Conservation (phyloP, 92 coral and sea anemone genomes). For the Bergia sp. region DNA sequence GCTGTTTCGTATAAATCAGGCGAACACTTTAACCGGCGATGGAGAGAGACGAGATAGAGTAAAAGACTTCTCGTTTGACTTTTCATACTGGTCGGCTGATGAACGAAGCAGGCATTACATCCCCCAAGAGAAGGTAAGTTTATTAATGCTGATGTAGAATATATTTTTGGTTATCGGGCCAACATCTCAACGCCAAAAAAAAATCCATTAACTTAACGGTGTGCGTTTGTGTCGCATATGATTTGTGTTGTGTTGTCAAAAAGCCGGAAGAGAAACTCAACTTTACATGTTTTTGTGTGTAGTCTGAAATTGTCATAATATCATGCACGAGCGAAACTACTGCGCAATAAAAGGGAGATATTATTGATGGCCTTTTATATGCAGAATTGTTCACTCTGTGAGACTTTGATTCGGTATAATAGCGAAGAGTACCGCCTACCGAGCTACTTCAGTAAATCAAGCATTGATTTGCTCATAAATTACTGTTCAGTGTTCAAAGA, state of each 20-base stretch:
- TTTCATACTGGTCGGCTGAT: conserved; percentile 98
- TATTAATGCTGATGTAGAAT: not conserved
- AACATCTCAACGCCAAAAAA: conserved; percentile 4
- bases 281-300: not conserved
- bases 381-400: not conserved
- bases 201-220: not conserved
- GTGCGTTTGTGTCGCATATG: not conserved
- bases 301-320: not conserved
- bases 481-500: not conserved
- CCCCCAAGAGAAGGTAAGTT: conserved; percentile 86
- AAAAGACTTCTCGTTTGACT: conserved; percentile 95
- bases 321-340: not conserved
- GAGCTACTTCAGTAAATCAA: not conserved
- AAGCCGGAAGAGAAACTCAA: conserved; percentile 26
- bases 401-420: not conserved
- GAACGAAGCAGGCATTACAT: conserved; percentile 80
- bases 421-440: not conserved
- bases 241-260: not conserved
- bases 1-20: conserved; percentile 54
- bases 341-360: not conserved
- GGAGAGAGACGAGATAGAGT: conserved; percentile 80
- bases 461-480: not conserved
- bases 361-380: not conserved
- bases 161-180: not conserved
- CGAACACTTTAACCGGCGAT: conserved; percentile 76